Evolutionary conservation across 2,888 invertebrate genomes (phyloP), one percentile per base, ranked within the genome.

Genomic region (Theretra japonica): DNA sequence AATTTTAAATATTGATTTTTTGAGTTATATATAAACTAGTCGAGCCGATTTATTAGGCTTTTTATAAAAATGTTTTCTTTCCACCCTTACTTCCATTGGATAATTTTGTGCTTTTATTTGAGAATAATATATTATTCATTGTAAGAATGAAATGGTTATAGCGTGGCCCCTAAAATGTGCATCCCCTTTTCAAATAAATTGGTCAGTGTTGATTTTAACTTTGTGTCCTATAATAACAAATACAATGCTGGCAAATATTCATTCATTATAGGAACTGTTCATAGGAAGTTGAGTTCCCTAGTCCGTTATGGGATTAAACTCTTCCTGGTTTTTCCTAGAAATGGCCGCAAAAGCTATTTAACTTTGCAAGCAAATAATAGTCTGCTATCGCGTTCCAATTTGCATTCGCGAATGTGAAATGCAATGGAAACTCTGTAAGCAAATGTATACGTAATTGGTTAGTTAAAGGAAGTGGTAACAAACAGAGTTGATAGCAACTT

Each of bases 301-400:
- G 50, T 72, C 30, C 69, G 69, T 60, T 69, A 60, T 79, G 81
- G 84, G 83, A 87, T 87, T 85, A 88, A 86, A 85, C 83, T 86
- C 84, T 83, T 86, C 73, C 81, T 77, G 81, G 79, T 80, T 89
- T 89, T 88, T 87, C 85, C 81, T 79, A 79, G 80, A 78, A 83
- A 80, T 82, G 82, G 78, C 75, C 73, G 83, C 80, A 85, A 89
- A 90, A 90, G 87, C 90, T 87, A 90, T 91, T 90, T 87, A 90
- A 91, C 90, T 90, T 90, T 83, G 79, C 83, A 80, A 81, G 86
- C 86, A 86, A 90, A 90, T 90, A 87, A 86, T 88, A 84, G 81
- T 80, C 78, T 73, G 77, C 81, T 82, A 87, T 88, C 83, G 83
- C 79, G 82, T 74, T 81, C 79, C 80, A 84, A 90, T 90, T 90